A percentile compares a stretch with the other conserved stretches of the same genome.
Evolutionary conservation across 1,140 invertebrate species (phyloP).

Genomic region (Drosophila simulans): DNA sequence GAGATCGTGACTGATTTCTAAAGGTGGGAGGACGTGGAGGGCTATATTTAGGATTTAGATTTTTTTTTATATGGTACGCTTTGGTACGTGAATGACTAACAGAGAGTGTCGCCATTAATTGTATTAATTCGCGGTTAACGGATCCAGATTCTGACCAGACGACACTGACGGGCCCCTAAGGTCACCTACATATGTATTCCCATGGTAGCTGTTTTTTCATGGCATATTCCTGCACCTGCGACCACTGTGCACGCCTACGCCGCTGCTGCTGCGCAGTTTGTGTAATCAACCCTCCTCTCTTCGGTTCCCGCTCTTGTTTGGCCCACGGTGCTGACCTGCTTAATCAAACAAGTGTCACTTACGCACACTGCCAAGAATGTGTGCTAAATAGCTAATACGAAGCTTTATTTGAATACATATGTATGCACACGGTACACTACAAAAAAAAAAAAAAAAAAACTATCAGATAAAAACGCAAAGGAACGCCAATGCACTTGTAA

Average conservation of each 20-base stretch:
- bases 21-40: slow-evolving; percentile 55
- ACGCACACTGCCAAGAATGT: slow-evolving; percentile 32
- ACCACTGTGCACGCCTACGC: slow-evolving; percentile 60
- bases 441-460: not conserved
- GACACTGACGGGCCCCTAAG: slow-evolving; percentile 12
- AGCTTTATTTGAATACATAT: not conserved
- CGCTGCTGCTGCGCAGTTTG: slow-evolving; percentile 70
- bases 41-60: slow-evolving; percentile 67
- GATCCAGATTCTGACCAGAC: slow-evolving; percentile 5
- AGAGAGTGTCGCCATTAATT: slow-evolving; percentile 16
- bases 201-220: not conserved
- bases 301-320: slow-evolving; percentile 7
- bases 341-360: slow-evolving; percentile 77
- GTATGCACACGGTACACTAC: not conserved
- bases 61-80: slow-evolving; percentile 41
- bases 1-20: slow-evolving; percentile 60
- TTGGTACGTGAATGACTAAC: slow-evolving; percentile 40
- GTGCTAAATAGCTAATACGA: slow-evolving; percentile 32
- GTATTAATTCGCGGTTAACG: slow-evolving; percentile 14
- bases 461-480: too few relatives aligned
- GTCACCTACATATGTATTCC: not conserved
- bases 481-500: too few relatives aligned
- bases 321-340: slow-evolving; percentile 48
- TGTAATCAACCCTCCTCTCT: slow-evolving; percentile 47
- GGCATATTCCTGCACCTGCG: not conserved